Base-by-base conservation (phyloP, 2,797 vertebrate species). In the Acanthurus tractus region DNA sequence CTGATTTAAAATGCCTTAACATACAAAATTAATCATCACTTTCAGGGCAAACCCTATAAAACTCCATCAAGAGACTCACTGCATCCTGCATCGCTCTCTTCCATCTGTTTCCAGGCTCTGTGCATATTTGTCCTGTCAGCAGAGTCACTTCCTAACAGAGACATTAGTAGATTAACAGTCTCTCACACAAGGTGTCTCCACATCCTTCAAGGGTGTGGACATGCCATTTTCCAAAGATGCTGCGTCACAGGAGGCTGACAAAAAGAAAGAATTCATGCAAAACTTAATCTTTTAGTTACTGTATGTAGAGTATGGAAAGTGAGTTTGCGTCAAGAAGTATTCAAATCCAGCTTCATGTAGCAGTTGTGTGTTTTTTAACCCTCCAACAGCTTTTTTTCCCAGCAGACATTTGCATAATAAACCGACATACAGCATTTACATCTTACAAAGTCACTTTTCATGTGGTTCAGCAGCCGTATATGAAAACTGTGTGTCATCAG, bases 141-240 rank as follows among this genome's bases (percentile, higher is more conserved):
- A 91, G 48, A 82, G 74, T 79, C 59, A 82, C 58, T 61, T 84
- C 65, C 86, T 66, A 56, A 63, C 78, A 81, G 77, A 90, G 84
- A 87, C 89, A 88, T 92, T 90, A 91, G 86, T 86, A 82, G 86
- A 91, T 92, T 91, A 92, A 85, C 72, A 82, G 74, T 59, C 71
- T 83, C 77, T 82, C 84, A 69, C 81, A 81, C 87, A 88, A 89
- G 82, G 90, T 93, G 85, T 82, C 72, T 75, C 69, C 52, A 52
- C 65, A 85, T 84, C 74, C 85, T 80, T 93, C 87, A 92, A 89
- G 82, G 79, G 78, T 88, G 88, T 80, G 76, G 82, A 91, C 88
- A 78, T 8, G 44, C 56, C 79, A 70, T 68, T 76, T 82, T 58
- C 44, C 64, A 65, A 76, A 22, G 36, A 82, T 46, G 29, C 52